Percentiles rank a stretch among this genome's conserved stretches.
These are phyloP conservation scores for Heliconius sara DNA, from an alignment of 2,888 invertebrate genomes.

Conservation along the genomic window DNA sequence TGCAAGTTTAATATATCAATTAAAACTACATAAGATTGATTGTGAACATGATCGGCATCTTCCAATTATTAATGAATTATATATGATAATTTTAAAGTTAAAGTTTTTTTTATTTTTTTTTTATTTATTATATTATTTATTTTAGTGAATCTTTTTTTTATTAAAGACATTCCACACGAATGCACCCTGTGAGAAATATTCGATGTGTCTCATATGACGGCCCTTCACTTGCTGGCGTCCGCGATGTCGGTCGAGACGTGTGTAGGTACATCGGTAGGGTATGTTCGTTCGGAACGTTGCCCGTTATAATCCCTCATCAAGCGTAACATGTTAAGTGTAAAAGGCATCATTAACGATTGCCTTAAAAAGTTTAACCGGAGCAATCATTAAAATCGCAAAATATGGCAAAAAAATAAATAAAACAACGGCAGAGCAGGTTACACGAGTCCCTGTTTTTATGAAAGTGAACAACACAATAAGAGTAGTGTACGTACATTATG, in stretches of 20 bases:
- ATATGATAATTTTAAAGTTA: conserved; percentile 67
- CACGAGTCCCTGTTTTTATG: conserved; percentile 80
- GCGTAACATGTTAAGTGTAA: conserved; percentile 76
- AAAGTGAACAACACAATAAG: conserved; percentile 80
- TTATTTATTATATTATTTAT: conserved; percentile 42
- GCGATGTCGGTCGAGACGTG: conserved; percentile 59
- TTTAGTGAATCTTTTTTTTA: conserved; percentile 58
- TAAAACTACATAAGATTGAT: conserved; percentile 76
- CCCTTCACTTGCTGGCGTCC: conserved; percentile 73
- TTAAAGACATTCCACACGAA: conserved; percentile 71
- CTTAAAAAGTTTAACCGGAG: conserved; percentile 81
- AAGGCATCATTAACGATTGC: conserved; percentile 81
- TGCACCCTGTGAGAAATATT: conserved; percentile 73
- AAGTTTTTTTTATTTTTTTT: conserved; percentile 67
- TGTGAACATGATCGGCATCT: conserved; percentile 73
- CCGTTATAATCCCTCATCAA: conserved; percentile 81
- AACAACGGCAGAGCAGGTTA: conserved; percentile 75
- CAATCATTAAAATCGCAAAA: conserved; percentile 81
- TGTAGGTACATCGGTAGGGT: conserved; percentile 57
- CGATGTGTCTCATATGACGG: conserved; percentile 73
- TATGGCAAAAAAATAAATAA: conserved; percentile 76
- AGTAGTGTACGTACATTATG: conserved; percentile 62
- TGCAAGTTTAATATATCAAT: conserved; percentile 70
- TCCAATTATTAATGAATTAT: conserved; percentile 63
- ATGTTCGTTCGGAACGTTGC: conserved; percentile 63